A percentile compares a stretch with the other conserved stretches of the same genome.
These are phyloP conservation scores for Eupithecia pulchellata DNA, from an alignment of 2,888 invertebrate species.

Conservation along the genomic window DNA sequence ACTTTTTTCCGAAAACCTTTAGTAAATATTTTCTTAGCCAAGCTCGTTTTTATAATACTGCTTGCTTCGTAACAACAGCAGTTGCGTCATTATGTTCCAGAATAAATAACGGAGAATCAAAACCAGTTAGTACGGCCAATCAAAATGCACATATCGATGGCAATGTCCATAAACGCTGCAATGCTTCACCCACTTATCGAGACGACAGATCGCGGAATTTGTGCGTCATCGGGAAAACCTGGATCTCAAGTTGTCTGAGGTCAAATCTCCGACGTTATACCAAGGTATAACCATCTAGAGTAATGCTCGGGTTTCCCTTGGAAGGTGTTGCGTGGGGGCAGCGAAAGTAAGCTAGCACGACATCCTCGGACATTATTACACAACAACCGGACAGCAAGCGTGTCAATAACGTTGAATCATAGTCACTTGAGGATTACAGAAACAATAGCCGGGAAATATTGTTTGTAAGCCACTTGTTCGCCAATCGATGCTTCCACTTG, in stretches of 20 bases:
- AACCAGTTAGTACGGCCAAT: not conserved
- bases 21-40: not conserved
- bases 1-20: not conserved
- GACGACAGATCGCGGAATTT: slow-evolving; percentile 4
- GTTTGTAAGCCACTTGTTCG: not conserved
- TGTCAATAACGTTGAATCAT: slow-evolving; percentile 56
- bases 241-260: slow-evolving; percentile 22
- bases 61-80: not conserved
- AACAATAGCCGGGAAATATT: slow-evolving; percentile 4
- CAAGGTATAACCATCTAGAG: not conserved
- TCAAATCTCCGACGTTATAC: slow-evolving; percentile 14
- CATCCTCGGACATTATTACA: slow-evolving; percentile 72
- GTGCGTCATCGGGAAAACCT: slow-evolving; percentile 67
- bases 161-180: slow-evolving; percentile 17
- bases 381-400: slow-evolving; percentile 68
- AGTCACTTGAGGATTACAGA: slow-evolving; percentile 10
- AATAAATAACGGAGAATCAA: slow-evolving; percentile 8
- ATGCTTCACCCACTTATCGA: slow-evolving; percentile 7
- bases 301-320: slow-evolving; percentile 66
- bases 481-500: not conserved
- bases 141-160: not conserved
- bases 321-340: slow-evolving; percentile 46
- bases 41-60: not conserved
- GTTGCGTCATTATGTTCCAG: slow-evolving; percentile 5
- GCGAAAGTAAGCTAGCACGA: slow-evolving; percentile 75